Evolutionary conservation across 2,888 invertebrate species (phyloP).

Genomic region (Phalangium opilio): DNA sequence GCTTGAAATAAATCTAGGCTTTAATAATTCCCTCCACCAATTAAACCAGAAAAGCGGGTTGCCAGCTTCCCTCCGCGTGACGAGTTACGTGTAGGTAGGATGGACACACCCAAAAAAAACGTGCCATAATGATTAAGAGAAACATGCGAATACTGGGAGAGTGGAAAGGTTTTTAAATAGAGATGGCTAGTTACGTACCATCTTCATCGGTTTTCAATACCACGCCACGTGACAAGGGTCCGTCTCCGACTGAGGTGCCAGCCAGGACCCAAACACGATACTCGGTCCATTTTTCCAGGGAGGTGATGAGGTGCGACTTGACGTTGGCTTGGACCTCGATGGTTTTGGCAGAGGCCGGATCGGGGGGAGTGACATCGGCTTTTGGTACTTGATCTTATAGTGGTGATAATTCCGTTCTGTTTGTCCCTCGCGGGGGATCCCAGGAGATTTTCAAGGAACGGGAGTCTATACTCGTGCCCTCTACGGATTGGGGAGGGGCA

Average conservation of each 20-base stretch:
- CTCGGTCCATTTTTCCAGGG: constrained; percentile 84
- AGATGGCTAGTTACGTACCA: constrained; percentile 53
- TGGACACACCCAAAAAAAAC: too few relatives aligned
- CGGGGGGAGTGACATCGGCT: constrained; percentile 37
- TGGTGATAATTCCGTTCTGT: constrained; percentile 80
- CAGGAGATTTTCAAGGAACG: constrained; percentile 77
- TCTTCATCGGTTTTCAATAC: constrained; percentile 91
- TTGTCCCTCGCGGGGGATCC: constrained; percentile 83
- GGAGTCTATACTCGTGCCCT: constrained; percentile 70
- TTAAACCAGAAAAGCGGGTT: too few relatives aligned
- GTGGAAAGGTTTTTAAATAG: too few relatives aligned
- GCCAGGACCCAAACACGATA: constrained; percentile 95
- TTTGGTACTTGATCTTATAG: constrained; percentile 88
- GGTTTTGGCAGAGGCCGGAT: constrained; percentile 54
- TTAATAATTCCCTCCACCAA: too few relatives aligned
- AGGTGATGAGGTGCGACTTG: constrained; percentile 54
- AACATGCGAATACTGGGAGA: too few relatives aligned
- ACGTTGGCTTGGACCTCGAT: constrained; percentile 27
- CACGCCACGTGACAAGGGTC: constrained; percentile 80
- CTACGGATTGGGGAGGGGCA: constrained; percentile 88
- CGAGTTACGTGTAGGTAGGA: too few relatives aligned
- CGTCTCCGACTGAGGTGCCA: constrained; percentile 90
- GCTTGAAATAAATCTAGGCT: too few relatives aligned
- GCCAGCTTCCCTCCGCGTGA: too few relatives aligned
- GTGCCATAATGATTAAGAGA: too few relatives aligned